phyloP scores from a whole-genome alignment of 2,888 invertebrate species.

The Troilus luridus region DNA sequence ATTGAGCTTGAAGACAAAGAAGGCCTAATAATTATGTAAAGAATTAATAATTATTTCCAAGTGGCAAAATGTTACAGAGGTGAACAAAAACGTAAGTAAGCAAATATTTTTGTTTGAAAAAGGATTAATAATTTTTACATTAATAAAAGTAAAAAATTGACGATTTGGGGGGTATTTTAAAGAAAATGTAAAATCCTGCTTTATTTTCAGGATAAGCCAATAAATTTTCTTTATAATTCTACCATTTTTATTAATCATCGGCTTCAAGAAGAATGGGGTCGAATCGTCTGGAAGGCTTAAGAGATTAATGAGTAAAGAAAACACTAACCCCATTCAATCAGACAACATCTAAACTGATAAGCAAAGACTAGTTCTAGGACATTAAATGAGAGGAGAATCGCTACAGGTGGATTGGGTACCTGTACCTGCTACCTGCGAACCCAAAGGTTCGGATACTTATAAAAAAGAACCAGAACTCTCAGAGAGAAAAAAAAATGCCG shows the following conservation, averaged over 20 bases:
- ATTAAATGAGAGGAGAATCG: not conserved
- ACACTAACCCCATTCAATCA: not conserved
- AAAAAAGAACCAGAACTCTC: constrained; percentile 1
- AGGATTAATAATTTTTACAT: no score
- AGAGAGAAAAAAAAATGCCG: not conserved
- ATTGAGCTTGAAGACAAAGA: no score
- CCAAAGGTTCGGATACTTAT: not conserved
- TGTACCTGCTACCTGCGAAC: not conserved
- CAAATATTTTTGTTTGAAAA: no score
- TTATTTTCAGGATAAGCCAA: no score
- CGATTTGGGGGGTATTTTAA: no score
- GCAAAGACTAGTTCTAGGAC: not conserved
- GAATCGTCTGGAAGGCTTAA: not conserved
- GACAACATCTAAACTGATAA: not conserved
- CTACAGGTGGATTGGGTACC: constrained; percentile 22
- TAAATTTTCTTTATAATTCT: not conserved
- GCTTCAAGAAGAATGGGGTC: not conserved
- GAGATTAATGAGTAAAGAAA: not conserved
- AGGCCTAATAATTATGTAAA: no score
- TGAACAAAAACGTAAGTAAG: no score
- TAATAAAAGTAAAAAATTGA: no score
- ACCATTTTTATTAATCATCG: not conserved
- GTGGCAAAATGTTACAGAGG: no score
- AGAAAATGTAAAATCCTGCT: no score
- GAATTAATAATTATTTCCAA: no score